Evolutionary conservation across 2,888 invertebrate species (phyloP).

Genomic region (Neria commutata): DNA sequence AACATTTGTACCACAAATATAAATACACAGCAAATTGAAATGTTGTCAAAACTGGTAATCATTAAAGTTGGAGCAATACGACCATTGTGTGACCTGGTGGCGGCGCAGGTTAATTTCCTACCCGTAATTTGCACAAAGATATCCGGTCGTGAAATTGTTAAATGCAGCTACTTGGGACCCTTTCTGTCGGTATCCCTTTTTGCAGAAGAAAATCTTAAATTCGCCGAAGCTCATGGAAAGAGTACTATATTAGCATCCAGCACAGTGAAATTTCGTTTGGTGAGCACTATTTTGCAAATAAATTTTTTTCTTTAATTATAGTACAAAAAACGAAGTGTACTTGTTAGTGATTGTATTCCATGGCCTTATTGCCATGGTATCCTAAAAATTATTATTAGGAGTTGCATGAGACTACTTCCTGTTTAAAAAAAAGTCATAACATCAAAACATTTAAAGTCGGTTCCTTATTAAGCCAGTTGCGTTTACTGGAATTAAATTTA

Average conservation of each 20-base stretch:
- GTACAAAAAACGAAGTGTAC: no score
- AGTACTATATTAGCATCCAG: slow-evolving; percentile 47
- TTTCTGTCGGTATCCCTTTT: slow-evolving; percentile 91
- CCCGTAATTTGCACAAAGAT: slow-evolving; percentile 77
- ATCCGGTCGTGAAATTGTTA: slow-evolving; percentile 83
- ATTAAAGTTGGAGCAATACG: slow-evolving; percentile 75
- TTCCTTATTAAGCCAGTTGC: no score
- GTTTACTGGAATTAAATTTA: no score
- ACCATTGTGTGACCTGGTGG: slow-evolving; percentile 76
- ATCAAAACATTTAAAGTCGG: no score
- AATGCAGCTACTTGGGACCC: slow-evolving; percentile 86
- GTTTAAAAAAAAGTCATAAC: no score
- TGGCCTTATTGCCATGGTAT: no score
- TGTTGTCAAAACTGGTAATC: slow-evolving; percentile 80
- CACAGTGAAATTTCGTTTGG: slow-evolving; percentile 54
- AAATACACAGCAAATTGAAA: slow-evolving; percentile 72
- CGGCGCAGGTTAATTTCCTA: slow-evolving; percentile 73
- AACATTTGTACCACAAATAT: slow-evolving; percentile 57
- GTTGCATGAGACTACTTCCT: no score
- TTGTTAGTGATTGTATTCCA: no score
- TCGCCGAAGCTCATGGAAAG: slow-evolving; percentile 74
- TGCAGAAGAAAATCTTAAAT: slow-evolving; percentile 89
- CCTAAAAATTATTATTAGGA: no score
- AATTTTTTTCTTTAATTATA: slow-evolving; percentile 1
- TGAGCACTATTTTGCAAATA: slow-evolving; percentile 33